phyloP scores from a whole-genome alignment of 2,888 invertebrate genomes.

The Troilus luridus region DNA sequence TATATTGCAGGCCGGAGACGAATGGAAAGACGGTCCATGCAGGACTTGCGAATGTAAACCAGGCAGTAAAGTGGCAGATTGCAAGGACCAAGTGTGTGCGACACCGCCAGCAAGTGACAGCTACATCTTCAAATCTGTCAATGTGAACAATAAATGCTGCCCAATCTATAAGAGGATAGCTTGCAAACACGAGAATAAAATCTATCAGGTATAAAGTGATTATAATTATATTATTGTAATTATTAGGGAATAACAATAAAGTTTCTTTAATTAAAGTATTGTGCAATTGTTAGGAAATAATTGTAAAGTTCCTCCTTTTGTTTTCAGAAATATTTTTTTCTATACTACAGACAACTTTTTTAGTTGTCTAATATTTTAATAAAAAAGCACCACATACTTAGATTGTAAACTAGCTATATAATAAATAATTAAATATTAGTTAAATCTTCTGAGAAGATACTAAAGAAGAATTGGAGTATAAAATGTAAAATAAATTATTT shows the following conservation, averaged over 20 bases:
- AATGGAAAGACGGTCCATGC: slow-evolving; percentile 82
- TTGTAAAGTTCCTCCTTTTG: background rate
- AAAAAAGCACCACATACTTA: background rate
- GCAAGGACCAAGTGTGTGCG: slow-evolving; percentile 74
- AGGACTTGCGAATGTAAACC: slow-evolving; percentile 75
- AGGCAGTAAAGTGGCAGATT: slow-evolving; percentile 69
- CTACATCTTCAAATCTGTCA: slow-evolving; percentile 73
- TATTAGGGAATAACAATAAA: too few relatives aligned
- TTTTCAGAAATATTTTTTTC: background rate
- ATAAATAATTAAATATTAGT: background rate
- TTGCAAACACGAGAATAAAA: slow-evolving; percentile 71
- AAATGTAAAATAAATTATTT: background rate
- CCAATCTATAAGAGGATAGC: slow-evolving; percentile 74
- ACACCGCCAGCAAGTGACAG: slow-evolving; percentile 71
- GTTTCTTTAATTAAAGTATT: too few relatives aligned
- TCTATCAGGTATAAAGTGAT: slow-evolving; percentile 67
- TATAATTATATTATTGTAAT: too few relatives aligned
- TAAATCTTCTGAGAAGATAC: background rate
- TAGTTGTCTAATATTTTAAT: background rate
- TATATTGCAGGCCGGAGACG: slow-evolving; percentile 71
- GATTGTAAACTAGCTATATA: too few relatives aligned
- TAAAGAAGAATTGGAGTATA: background rate
- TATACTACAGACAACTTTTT: background rate
- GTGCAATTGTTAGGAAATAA: background rate
- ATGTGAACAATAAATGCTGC: slow-evolving; percentile 77